A percentile compares a stretch with the other conserved stretches of the same genome.
These are phyloP conservation scores for Ryuthela nishihirai DNA, from an alignment of 2,888 invertebrate genomes.

Conservation along the genomic window DNA sequence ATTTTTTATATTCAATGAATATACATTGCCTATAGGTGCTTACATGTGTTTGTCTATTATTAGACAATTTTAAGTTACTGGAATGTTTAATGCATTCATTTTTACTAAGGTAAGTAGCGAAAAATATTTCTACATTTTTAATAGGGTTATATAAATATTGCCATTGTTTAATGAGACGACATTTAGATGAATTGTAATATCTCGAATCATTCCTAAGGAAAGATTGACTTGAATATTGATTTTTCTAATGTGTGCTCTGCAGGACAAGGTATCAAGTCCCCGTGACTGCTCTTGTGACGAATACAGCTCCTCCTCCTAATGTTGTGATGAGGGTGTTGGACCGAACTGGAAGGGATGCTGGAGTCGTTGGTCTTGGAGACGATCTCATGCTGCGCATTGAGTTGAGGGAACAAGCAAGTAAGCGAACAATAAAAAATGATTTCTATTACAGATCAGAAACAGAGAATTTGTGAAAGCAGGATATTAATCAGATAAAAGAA, in stretches of 20 bases:
- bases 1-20: no score
- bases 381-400: slow-evolving; percentile 52
- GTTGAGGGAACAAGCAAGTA: slow-evolving; percentile 50
- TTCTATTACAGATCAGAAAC: background rate
- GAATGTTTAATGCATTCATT: no score
- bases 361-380: slow-evolving; percentile 53
- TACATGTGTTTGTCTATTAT: no score
- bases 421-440: slow-evolving; percentile 1
- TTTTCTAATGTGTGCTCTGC: slow-evolving; percentile 5
- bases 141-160: no score
- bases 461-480: background rate
- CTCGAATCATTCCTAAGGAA: background rate
- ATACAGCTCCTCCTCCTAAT: slow-evolving; percentile 54
- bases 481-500: background rate
- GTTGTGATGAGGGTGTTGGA: slow-evolving; percentile 53
- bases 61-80: no score
- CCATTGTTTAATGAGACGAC: no score
- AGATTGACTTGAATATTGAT: background rate
- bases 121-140: no score
- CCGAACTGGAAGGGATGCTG: slow-evolving; percentile 51
- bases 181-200: no score
- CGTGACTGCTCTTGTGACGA: slow-evolving; percentile 52
- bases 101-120: no score
- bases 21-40: no score
- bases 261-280: slow-evolving; percentile 51